These are phyloP conservation scores for Anser cygnoides DNA, from an alignment of 2,113 vertebrate species.

Conservation along the genomic window DNA sequence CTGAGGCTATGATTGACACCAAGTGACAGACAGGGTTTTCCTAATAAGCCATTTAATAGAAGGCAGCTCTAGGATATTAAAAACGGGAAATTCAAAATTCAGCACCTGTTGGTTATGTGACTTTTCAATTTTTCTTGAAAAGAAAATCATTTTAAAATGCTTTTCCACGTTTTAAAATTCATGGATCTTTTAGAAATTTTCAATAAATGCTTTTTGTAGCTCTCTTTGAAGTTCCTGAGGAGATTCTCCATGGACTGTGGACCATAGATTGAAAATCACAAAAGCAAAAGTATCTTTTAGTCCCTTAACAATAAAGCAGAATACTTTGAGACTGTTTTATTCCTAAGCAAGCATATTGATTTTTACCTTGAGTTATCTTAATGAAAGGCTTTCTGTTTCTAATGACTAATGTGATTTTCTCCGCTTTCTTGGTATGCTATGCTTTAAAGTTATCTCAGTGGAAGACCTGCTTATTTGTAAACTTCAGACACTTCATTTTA, in stretches of 20 bases:
- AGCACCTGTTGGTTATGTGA: neutral
- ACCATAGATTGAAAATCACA: neutral
- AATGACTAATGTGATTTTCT: neutral
- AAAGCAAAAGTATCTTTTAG: neutral
- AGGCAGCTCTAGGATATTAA: neutral
- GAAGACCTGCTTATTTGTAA: neutral
- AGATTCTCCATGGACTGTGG: neutral
- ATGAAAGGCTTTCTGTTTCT: neutral
- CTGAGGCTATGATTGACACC: neutral
- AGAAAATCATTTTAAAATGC: neutral
- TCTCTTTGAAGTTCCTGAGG: neutral
- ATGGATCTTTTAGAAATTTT: neutral
- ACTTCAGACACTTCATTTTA: neutral
- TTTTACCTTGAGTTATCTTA: neutral
- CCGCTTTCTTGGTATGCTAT: fast-evolving
- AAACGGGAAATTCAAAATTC: neutral
- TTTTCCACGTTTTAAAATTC: neutral
- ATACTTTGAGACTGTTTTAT: neutral
- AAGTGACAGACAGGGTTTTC: neutral
- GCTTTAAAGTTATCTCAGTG: neutral
- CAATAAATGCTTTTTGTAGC: neutral
- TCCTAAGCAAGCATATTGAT: neutral
- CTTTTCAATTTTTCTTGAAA: neutral
- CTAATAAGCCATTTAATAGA: neutral
- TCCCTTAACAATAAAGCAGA: neutral